phyloP scores from a whole-genome alignment of 2,888 invertebrate species.

The Eilema griseolum region DNA sequence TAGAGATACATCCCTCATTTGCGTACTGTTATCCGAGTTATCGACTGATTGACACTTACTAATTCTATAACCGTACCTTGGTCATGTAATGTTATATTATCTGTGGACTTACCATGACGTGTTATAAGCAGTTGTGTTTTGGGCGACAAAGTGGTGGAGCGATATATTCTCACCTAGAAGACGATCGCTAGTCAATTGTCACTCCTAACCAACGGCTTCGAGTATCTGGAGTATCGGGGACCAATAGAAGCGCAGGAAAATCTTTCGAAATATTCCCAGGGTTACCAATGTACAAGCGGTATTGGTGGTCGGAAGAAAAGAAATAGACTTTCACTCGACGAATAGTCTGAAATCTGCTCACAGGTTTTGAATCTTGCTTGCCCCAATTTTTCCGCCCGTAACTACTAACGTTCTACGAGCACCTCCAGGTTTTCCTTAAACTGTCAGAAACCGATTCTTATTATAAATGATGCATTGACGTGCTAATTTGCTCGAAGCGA shows the following conservation, averaged over 20 bases:
- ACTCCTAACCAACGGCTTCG: no score
- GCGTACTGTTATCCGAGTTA: background rate
- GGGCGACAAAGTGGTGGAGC: no score
- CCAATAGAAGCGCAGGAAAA: no score
- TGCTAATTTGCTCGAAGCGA: background rate
- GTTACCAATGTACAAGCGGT: no score
- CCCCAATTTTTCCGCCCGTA: background rate
- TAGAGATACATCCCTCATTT: background rate
- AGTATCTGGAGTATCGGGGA: no score
- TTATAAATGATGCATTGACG: background rate
- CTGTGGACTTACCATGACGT: background rate
- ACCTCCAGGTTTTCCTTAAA: background rate
- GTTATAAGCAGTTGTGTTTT: no score
- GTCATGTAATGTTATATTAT: background rate
- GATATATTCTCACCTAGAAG: no score
- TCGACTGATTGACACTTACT: background rate
- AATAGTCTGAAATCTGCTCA: no score
- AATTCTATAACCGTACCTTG: background rate
- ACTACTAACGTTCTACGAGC: background rate
- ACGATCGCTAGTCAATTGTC: no score
- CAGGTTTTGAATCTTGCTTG: background rate
- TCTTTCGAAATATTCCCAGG: no score
- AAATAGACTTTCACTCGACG: no score
- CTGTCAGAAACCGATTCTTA: background rate
- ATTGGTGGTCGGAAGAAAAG: no score